Evolutionary conservation across 2,888 invertebrate genomes (phyloP).

Genomic region (Sabellastarte sp.): DNA sequence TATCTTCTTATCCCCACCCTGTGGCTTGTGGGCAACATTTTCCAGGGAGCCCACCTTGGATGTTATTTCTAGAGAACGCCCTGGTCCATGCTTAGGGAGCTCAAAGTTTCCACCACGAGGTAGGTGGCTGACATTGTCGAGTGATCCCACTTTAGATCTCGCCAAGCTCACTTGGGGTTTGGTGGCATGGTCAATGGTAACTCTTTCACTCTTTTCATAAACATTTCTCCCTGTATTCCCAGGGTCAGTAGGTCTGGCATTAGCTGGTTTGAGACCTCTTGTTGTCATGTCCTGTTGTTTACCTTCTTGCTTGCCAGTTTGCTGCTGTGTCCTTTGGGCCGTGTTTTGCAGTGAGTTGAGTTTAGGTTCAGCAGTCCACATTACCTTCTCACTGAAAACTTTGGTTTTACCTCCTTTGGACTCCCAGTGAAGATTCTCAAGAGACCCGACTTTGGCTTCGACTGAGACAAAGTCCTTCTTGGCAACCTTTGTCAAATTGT

Average conservation of each 20-base stretch:
- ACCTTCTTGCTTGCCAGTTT: too few relatives aligned
- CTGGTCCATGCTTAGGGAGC: neutral
- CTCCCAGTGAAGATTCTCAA: slow-evolving; percentile 14
- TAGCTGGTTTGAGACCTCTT: too few relatives aligned
- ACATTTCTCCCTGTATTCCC: slow-evolving; percentile 29
- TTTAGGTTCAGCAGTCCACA: slow-evolving; percentile 28
- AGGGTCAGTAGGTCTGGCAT: too few relatives aligned
- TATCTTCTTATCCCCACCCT: slow-evolving; percentile 31
- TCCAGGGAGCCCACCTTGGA: slow-evolving; percentile 29
- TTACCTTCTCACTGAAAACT: slow-evolving; percentile 3
- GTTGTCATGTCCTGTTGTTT: too few relatives aligned
- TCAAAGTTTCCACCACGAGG: slow-evolving; percentile 24
- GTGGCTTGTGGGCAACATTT: slow-evolving; percentile 29
- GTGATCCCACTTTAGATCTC: neutral
- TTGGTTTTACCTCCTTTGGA: slow-evolving; percentile 26
- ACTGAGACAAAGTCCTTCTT: slow-evolving; percentile 25
- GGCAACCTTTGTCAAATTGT: slow-evolving; percentile 26
- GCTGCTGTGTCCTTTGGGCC: slow-evolving; percentile 5
- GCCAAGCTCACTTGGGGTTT: neutral
- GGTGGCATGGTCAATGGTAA: neutral
- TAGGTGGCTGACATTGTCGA: slow-evolving; percentile 27
- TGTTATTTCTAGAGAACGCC: neutral
- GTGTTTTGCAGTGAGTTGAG: slow-evolving; percentile 20
- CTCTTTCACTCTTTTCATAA: neutral
- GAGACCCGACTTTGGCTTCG: slow-evolving; percentile 17